Percentiles rank a stretch among this genome's conserved stretches.
These are phyloP conservation scores for Isichthys henryi DNA, from an alignment of 2,113 vertebrate species.

Conservation along the genomic window DNA sequence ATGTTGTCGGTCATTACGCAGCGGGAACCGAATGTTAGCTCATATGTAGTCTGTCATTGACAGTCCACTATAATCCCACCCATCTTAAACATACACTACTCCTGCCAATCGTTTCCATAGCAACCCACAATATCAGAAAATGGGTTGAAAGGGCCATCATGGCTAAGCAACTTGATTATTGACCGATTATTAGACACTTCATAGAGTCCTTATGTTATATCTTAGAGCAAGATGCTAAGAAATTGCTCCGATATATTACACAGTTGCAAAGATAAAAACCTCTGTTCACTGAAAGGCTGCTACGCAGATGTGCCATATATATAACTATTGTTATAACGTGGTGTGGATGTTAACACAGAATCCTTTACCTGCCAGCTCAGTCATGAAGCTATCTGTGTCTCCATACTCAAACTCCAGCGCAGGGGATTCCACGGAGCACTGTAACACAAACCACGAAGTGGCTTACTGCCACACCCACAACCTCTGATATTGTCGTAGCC, in stretches of 20 bases:
- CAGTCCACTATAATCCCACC: background rate
- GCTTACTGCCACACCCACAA: background rate
- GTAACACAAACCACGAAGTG: slow-evolving; percentile 26
- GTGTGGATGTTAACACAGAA: background rate
- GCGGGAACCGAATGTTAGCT: background rate
- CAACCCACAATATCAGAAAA: background rate
- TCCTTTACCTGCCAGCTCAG: slow-evolving; percentile 80
- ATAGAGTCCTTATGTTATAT: background rate
- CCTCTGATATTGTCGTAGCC: background rate
- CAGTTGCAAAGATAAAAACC: background rate
- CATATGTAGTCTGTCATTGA: background rate
- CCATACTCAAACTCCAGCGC: slow-evolving; percentile 91
- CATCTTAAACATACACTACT: background rate
- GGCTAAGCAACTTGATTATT: background rate
- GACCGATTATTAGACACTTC: background rate
- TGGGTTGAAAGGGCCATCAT: background rate
- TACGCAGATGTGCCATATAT: background rate
- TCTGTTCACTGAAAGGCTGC: background rate
- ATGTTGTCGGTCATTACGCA: background rate
- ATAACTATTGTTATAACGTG: background rate
- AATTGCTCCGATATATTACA: background rate
- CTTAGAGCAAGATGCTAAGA: background rate
- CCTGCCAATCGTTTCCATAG: background rate
- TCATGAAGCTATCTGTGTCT: slow-evolving; percentile 68
- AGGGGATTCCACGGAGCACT: slow-evolving; percentile 89